Conservation (phyloP, 2,113 vertebrate species). For the Engystomops pustulosus region DNA sequence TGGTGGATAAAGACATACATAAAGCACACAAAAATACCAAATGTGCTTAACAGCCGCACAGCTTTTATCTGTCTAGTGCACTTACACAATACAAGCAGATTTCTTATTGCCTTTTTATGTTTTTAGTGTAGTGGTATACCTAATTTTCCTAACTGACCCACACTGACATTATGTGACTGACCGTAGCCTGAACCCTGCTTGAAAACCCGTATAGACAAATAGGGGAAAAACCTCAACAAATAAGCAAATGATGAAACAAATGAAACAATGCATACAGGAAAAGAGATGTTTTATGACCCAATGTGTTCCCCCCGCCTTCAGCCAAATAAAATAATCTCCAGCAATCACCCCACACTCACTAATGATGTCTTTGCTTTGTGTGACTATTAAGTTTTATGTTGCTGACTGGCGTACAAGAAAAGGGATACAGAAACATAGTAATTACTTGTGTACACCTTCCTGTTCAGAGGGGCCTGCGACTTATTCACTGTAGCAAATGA, state of each 20-base stretch:
- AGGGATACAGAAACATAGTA: constrained; percentile 18
- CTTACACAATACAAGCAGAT: not conserved
- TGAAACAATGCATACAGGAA: constrained; percentile 32
- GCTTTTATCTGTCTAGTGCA: not conserved
- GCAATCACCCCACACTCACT: constrained; percentile 37
- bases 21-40: not conserved
- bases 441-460: constrained; percentile 53
- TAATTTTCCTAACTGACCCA: constrained; percentile 15
- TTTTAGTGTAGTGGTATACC: constrained; percentile 3
- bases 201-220: constrained; percentile 12
- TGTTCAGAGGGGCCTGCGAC: constrained; percentile 28
- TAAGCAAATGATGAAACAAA: constrained; percentile 43
- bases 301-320: constrained; percentile 19
- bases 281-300: constrained; percentile 49
- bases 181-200: constrained; percentile 9
- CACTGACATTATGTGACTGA: constrained; percentile 9
- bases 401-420: constrained; percentile 14
- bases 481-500: constrained; percentile 60
- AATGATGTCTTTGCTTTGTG: constrained; percentile 38
- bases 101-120: not conserved
- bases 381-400: constrained; percentile 49
- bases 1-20: not conserved
- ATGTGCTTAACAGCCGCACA: no score
- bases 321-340: constrained; percentile 44
- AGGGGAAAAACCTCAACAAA: constrained; percentile 43